Base-by-base conservation (phyloP, 2,113 vertebrate species). In the Corvus hawaiiensis region DNA sequence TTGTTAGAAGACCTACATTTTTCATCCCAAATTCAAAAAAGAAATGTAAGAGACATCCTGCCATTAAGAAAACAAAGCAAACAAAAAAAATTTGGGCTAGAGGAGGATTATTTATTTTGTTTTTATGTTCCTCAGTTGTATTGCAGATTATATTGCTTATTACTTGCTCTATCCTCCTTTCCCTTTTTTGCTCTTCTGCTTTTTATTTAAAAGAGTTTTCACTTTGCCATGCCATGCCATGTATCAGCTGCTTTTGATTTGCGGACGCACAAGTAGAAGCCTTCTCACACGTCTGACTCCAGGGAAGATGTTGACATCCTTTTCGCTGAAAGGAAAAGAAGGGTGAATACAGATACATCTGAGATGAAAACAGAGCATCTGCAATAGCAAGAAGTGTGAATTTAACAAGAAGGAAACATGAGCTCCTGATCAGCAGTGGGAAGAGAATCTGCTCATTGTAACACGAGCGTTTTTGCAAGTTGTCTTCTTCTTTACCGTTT, bases 181-280 rank as follows among this genome's bases (percentile, higher is more conserved):
- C 49, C 52, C 3, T n/a, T 67, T 93, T 80, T 93, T 80, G 16
- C 33, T 86, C 35, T 86, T 88, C 39, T 59, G 54, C 49, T 79
- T 90, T 93, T 89, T 94, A 91, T 69, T 85, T 85, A 62, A 68
- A 62, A 68, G 46, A 62, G 17, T 80, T 87, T 94, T 88, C 68
- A 90, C 48, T 96, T 95, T 85, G 39, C 58, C 11, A 6, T 77
- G 55, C 83, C 37, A 22, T 56, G 85, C 64, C 52, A 23, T 10
- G 48, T 21, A 52, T 64, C 75, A 94, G 91, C 93, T 93, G 90
- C 48, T 94, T 91, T 91, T 80, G 71, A 84, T 93, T 95, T 95
- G 75, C 22, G 10, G 63, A 96, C 87, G 71, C 33, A 54, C 44
- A 83, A 87, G 24, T 35, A 64, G 81, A 94, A 93, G 13, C 48